Base-by-base conservation (phyloP, 2,888 invertebrate species). In the Pachycephus smyrnensis region DNA sequence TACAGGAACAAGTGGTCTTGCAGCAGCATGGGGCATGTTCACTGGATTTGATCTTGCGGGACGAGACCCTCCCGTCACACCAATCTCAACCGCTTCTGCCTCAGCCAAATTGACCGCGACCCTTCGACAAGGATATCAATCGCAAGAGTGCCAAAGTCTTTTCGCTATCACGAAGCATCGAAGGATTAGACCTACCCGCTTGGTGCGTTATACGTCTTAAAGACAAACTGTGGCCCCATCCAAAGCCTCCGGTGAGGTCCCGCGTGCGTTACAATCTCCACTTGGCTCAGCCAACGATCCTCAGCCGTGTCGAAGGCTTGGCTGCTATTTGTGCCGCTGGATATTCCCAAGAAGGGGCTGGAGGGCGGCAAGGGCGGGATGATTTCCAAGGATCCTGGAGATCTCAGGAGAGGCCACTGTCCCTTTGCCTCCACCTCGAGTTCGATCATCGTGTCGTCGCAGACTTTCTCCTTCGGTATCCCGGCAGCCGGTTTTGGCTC, bases 171-270 rank as follows among this genome's bases (percentile, higher is more conserved):
- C n/a, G 69, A 73, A 4, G 35, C 32, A 73, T 32, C 23, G 12
- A 36, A 73, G 3, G 4, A 80, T 40, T 36, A 36, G 74, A 90
- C 93, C 91, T 89, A 96, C 96, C 96, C 96, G 87, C 94, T 95
- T 76, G 93, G 93, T 79, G 94, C 94, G 87, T 95, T 96, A 90
- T 97, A 98, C 12, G 97, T 97, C 92, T 98, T 98, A 92, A 99
- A 99, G 37, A 97, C 96, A 92, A 99, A 99, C 93, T 99, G 99
- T n/a, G 99, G 99, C 12, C 99, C 99, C 98, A 99, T 99, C 99
- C 99, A 99, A 35, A 99, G 94, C 33, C 98, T 94, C 73, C 97
- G 94, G 91, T 98, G 98, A 12, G 99, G 99, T 31, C 98, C 99
- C 6, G 97, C 97, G 92, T 99, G 99, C 6, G 99, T 99, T 85